phyloP scores from a whole-genome alignment of 2,113 vertebrate genomes.

The Suricata suricatta region DNA sequence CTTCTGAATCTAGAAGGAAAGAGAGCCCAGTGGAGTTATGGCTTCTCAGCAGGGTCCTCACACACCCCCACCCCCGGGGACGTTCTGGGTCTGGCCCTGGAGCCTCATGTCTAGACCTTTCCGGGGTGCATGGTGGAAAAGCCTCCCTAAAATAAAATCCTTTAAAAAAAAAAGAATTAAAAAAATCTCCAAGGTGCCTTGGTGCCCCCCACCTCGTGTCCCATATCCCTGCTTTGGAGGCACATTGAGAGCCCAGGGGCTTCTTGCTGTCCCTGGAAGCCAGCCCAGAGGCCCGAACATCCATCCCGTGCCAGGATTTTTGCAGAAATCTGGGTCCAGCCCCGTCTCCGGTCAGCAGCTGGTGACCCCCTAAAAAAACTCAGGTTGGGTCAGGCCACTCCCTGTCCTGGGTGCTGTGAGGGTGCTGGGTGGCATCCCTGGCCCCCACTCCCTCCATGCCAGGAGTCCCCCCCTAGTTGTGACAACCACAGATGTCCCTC shows the following conservation, averaged over 20 bases:
- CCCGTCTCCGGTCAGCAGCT: background rate
- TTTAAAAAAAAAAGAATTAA: background rate
- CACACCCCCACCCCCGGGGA: too few relatives aligned
- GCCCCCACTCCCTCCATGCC: background rate
- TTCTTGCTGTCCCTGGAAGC: fast-evolving
- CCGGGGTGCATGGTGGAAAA: fast-evolving
- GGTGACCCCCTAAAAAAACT: background rate
- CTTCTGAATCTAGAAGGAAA: slow-evolving; percentile 74
- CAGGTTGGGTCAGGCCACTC: background rate
- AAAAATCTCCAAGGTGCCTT: too few relatives aligned
- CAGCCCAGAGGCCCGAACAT: fast-evolving
- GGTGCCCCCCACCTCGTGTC: background rate
- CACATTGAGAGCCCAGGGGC: background rate
- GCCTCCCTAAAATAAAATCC: background rate
- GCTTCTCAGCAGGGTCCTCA: background rate
- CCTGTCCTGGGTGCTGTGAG: background rate
- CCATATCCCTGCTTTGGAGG: background rate
- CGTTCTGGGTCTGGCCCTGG: background rate
- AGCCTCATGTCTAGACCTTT: background rate
- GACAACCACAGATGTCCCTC: background rate
- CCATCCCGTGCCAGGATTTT: background rate
- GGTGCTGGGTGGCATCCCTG: background rate
- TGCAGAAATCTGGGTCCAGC: background rate
- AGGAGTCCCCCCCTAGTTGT: background rate
- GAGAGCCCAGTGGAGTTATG: background rate